Conservation (phyloP, 2,888 invertebrate species). For the Dynastes hyllus region DNA sequence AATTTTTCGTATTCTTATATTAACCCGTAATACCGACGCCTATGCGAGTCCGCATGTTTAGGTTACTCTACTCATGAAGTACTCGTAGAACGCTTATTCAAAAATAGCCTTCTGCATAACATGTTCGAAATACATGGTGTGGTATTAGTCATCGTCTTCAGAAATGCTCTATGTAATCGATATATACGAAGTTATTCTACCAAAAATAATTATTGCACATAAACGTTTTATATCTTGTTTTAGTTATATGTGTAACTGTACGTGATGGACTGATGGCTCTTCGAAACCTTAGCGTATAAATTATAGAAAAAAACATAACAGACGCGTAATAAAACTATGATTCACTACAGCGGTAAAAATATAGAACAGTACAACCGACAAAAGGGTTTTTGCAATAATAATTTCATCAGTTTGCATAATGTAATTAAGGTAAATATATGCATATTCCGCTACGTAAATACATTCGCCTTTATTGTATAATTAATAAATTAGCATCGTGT, state of each 20-base stretch:
- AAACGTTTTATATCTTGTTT: no score
- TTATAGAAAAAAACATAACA: background rate
- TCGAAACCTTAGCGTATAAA: background rate
- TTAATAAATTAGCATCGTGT: no score
- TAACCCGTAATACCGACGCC: no score
- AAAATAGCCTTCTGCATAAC: constrained; percentile 9
- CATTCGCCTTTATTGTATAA: background rate
- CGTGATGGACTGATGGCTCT: no score
- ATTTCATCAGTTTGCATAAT: background rate
- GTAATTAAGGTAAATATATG: background rate
- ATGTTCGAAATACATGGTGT: constrained; percentile 1
- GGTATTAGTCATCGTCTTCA: background rate
- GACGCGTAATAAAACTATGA: constrained; percentile 11
- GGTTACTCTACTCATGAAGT: background rate
- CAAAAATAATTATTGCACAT: constrained; percentile 7
- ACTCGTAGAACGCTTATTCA: background rate
- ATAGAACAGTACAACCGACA: constrained; percentile 9
- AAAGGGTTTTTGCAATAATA: constrained; percentile 23
- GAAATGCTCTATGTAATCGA: constrained; percentile 11
- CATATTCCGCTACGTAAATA: constrained; percentile 9
- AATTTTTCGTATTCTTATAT: no score
- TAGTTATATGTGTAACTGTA: no score
- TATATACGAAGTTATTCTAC: constrained; percentile 4
- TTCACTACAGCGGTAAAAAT: background rate
- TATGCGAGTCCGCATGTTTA: no score